These are phyloP conservation scores for Palythoa grandis DNA, from an alignment of 92 coral and sea anemone genomes.

Conservation along the genomic window DNA sequence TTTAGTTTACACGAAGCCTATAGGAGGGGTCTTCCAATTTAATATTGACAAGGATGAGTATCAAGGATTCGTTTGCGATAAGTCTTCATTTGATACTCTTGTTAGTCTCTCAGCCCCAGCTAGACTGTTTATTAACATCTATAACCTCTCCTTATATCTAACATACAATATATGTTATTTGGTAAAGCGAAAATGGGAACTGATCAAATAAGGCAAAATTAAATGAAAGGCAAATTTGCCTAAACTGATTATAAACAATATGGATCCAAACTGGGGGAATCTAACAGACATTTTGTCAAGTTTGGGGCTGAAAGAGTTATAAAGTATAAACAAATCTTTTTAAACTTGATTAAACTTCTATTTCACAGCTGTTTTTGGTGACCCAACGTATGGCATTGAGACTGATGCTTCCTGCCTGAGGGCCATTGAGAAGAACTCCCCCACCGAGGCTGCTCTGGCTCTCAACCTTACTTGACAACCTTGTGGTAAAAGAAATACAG, in stretches of 20 bases:
- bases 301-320: background rate
- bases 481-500: background rate
- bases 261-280: too few relatives aligned
- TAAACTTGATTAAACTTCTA: background rate
- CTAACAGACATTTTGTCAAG: too few relatives aligned
- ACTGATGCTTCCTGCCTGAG: background rate
- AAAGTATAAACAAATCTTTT: background rate
- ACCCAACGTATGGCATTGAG: background rate
- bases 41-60: slow-evolving; percentile 9
- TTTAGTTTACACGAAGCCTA: background rate
- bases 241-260: too few relatives aligned
- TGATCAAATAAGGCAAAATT: too few relatives aligned
- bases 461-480: background rate
- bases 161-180: too few relatives aligned
- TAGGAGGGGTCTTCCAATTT: background rate
- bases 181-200: too few relatives aligned
- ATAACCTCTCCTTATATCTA: too few relatives aligned
- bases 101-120: background rate
- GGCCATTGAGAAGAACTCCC: slow-evolving; percentile 6
- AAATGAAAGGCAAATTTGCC: too few relatives aligned
- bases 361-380: background rate
- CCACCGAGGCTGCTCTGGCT: background rate
- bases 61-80: background rate
- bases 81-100: background rate
- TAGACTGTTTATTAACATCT: background rate